Base-by-base conservation (phyloP, 2,888 invertebrate genomes). In the Eupithecia inturbata region DNA sequence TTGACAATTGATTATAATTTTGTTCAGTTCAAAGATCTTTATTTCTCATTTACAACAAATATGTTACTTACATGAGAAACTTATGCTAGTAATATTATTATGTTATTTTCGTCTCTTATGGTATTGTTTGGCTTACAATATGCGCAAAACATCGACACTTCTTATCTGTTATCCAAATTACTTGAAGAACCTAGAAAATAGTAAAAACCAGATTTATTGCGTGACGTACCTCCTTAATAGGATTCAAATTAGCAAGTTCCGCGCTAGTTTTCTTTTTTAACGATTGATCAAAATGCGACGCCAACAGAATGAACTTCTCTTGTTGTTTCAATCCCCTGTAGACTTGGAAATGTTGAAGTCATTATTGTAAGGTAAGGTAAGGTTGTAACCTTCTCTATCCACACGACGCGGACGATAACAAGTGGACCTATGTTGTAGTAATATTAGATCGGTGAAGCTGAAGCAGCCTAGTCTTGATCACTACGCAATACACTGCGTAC, bases 281-380 rank as follows among this genome's bases (percentile, higher is more conserved):
- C 28, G 60, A 60, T 28, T 60, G 60, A 60, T 60, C 26, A 60
- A 60, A 60, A 60, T 28, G 28, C 16, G 28, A 60, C 16, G 53
- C n/a, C n/a, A 10, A 22, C 53, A 3, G 49, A 53, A 10, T 14
- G 4, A 12, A 36, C 53, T 70, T 57, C 72, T 67, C 70, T 70
- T 75, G 63, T 67, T 75, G 72, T 75, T 75, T 72, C 57, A 71
- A 70, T 72, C 71, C 28, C 49, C 6, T 70, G 60, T 49, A 53
- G 31, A 66, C 39, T 39, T 67, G 45, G 26, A 69, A 74, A 71
- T 75, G 67, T 71, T 68, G 39, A 73, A 75, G 77, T 78, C 75
- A 72, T 76, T 75, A 75, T 72, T 72, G 53, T 75, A 77, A 72
- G 71, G n/a, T 75, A 75, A 71, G 71, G 53, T 75, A 77, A 72